These are phyloP conservation scores for Sebastes minor DNA, from an alignment of 2,797 vertebrate genomes.

Conservation along the genomic window DNA sequence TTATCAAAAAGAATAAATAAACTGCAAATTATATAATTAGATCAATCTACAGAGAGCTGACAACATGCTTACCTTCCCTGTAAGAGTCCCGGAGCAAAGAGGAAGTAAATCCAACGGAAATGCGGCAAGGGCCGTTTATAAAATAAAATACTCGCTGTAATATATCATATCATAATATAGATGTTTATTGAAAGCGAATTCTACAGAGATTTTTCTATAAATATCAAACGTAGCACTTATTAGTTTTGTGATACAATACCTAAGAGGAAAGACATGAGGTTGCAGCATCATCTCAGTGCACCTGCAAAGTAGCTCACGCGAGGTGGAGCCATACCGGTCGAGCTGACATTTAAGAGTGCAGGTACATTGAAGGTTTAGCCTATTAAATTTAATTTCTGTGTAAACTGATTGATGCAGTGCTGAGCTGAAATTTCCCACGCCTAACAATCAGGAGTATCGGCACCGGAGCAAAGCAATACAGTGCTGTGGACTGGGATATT, in stretches of 20 bases:
- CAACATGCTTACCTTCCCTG: too few relatives aligned
- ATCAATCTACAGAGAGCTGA: too few relatives aligned
- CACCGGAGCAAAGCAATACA: too few relatives aligned
- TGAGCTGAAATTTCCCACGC: neutral
- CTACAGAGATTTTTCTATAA: neutral
- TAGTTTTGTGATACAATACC: neutral
- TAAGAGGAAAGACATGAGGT: neutral
- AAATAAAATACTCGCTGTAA: too few relatives aligned
- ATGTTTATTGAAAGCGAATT: neutral
- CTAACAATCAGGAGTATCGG: neutral
- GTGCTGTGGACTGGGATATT: too few relatives aligned
- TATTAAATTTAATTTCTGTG: neutral
- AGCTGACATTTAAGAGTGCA: neutral
- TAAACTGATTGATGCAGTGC: neutral
- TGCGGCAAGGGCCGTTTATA: too few relatives aligned
- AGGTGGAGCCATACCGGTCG: neutral
- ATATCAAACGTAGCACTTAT: neutral
- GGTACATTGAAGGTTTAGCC: neutral
- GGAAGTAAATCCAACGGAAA: too few relatives aligned
- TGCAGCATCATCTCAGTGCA: neutral
- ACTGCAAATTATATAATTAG: too few relatives aligned
- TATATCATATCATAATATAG: too few relatives aligned
- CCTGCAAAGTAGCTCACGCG: neutral
- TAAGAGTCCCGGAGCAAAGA: too few relatives aligned
- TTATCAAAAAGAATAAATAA: too few relatives aligned